Base-by-base conservation (phyloP, 2,797 vertebrate species). In the Scarus forsteni region DNA sequence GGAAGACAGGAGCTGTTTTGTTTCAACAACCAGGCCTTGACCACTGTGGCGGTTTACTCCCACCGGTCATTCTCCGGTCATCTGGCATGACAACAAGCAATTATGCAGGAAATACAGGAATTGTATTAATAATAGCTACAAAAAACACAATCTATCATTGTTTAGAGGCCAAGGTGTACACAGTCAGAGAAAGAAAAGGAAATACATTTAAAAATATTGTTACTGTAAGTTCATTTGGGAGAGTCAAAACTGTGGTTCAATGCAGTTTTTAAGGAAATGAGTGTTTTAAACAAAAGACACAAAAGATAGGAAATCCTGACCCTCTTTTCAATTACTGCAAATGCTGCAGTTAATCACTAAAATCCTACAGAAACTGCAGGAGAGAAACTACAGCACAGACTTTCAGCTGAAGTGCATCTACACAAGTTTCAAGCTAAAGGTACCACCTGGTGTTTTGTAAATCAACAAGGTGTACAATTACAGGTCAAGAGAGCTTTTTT, bases 71-170 rank as follows among this genome's bases (percentile, higher is more conserved):
- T 62, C 75, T 55, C 52, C 64, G 76, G 80, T 85, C 86, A 88
- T 48, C 69, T 86, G 84, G 82, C 81, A 79, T 7, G 44, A 79
- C 68, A 85, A 83, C 79, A 88, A 84, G 68, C 77, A 10, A 16
- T 79, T n/a, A 34, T 18, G 8, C 74, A 74, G 72, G 77, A 81
- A 42, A 83, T 39, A 12, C 27, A 70, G 52, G 55, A 78, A 73
- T 46, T 52, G 57, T 44, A 64, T 55, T 14, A 70, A 55, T 53
- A 43, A 58, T 63, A 65, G 58, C 70, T 73, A 68, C 73, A 49
- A 39, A 34, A 13, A 15, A 34, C 62, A 71, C 42, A 0, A n/a
- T 52, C 44, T 46, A 0, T 11, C 52, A 59, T 73, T 75, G 65
- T 19, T 51, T 51, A 40, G 19, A 48, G 15, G 70, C 73, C 62